Base-by-base conservation (phyloP, 2,113 vertebrate genomes). In the Rhagologus leucostigma region DNA sequence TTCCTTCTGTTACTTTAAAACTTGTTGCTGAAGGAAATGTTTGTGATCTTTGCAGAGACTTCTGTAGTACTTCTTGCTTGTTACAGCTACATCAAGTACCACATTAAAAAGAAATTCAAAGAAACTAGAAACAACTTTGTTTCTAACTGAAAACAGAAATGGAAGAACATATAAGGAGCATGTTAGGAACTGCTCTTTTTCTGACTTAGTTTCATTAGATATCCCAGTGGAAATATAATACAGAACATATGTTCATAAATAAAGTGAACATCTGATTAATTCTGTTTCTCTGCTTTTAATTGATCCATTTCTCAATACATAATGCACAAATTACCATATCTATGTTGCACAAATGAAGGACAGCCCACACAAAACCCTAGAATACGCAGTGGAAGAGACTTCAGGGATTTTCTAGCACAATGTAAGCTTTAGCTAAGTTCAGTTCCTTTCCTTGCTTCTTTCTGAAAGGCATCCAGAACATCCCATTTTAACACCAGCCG, bases 241-340 rank as follows among this genome's bases (percentile, higher is more conserved):
- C 1, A 3, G 85, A 89, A 79, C 85, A 90, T 81, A 95, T 83
- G 75, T 92, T 97, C 89, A 68, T 83, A 96, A 97, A 97, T 87
- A 89, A 96, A 97, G 82, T 63, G 93, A 94, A 97, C 92, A 93
- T 82, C 82, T 90, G 70, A 95, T 96, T 94, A 94, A 95, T 90
- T 78, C 78, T 62, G 47, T 92, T 96, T 62, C 85, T 90, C 29
- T 89, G 67, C 77, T 93, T 94, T 81, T 95, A 97, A 95, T 12
- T 90, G 62, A 95, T 79, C 93, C 56, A 41, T 91, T 84, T 90
- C 82, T 96, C 90, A 79, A 89, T 88, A 83, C n/a, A 56, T 62
- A 96, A 91, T 44, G 75, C 64, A 93, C 52, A 88, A 86, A 94
- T 95, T 90, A 83, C 69, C 75, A 59, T 75, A 83, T 56, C 68